phyloP scores from a whole-genome alignment of 35 echinoderm and acorn worm genomes.

The Lytechinus pictus region DNA sequence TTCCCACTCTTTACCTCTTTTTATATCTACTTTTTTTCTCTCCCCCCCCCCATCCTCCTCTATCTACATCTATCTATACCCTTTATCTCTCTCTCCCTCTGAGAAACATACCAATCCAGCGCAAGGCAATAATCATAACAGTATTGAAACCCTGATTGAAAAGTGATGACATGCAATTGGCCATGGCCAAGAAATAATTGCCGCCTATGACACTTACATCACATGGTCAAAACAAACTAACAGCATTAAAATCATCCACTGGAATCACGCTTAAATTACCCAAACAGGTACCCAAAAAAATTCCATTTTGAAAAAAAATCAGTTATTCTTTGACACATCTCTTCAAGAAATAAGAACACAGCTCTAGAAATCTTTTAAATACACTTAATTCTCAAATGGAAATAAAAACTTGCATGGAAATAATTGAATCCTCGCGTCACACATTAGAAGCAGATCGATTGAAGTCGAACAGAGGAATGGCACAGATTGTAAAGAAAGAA shows the following conservation, averaged over 20 bases:
- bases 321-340: neutral
- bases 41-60: neutral
- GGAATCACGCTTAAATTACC: neutral
- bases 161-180: conserved; percentile 12
- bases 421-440: neutral
- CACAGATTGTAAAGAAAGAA: neutral
- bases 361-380: neutral
- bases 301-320: neutral
- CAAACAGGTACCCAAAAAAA: neutral
- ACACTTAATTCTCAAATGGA: neutral
- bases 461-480: neutral
- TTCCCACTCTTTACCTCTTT: neutral
- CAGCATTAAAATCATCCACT: neutral
- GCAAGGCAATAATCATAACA: conserved; percentile 35
- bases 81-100: neutral
- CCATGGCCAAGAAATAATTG: neutral
- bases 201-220: neutral
- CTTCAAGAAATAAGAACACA: neutral
- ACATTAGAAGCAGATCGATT: neutral
- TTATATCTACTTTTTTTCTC: neutral
- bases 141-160: neutral
- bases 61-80: neutral
- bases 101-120: neutral
- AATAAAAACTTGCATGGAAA: neutral
- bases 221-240: neutral